phyloP scores from a whole-genome alignment of 2,797 vertebrate species.

The Ibycter americanus region DNA sequence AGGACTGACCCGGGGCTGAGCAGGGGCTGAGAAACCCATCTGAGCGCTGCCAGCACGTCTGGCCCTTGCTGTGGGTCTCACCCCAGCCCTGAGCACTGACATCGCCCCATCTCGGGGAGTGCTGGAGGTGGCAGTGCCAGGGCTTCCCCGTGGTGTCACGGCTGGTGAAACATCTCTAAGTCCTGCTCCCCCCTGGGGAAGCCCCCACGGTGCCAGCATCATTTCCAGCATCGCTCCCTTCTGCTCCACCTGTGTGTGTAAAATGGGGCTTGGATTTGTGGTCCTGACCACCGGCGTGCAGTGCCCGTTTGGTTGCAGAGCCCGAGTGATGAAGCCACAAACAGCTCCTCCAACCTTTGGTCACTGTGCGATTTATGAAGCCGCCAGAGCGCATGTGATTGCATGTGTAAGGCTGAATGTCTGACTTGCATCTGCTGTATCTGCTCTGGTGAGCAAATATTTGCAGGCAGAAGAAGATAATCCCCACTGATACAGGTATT shows the following conservation, averaged over 20 bases:
- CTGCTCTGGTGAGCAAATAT: slow-evolving; percentile 37
- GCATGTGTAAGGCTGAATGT: not conserved
- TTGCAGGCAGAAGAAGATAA: slow-evolving; percentile 13
- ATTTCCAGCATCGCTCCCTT: rapidly evolving
- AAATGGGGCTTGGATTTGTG: rapidly evolving
- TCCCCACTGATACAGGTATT: not conserved
- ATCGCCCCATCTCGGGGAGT: rapidly evolving
- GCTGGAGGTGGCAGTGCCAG: not conserved
- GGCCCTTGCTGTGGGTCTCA: not conserved
- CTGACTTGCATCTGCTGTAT: not conserved
- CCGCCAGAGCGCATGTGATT: rapidly evolving
- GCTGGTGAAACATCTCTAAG: not conserved
- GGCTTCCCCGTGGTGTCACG: not conserved
- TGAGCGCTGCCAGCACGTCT: rapidly evolving
- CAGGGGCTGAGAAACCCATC: not conserved
- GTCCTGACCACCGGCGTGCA: rapidly evolving
- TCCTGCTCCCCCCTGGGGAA: not conserved
- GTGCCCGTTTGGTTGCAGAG: rapidly evolving
- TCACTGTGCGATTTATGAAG: not conserved
- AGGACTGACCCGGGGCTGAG: not conserved
- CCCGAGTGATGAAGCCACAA: not conserved
- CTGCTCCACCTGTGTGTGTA: not conserved
- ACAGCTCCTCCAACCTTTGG: not conserved
- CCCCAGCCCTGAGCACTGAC: rapidly evolving
- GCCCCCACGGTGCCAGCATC: rapidly evolving